Evolutionary conservation across 1,140 invertebrate genomes (phyloP).

Genomic region (Trinorchestia longiramus): DNA sequence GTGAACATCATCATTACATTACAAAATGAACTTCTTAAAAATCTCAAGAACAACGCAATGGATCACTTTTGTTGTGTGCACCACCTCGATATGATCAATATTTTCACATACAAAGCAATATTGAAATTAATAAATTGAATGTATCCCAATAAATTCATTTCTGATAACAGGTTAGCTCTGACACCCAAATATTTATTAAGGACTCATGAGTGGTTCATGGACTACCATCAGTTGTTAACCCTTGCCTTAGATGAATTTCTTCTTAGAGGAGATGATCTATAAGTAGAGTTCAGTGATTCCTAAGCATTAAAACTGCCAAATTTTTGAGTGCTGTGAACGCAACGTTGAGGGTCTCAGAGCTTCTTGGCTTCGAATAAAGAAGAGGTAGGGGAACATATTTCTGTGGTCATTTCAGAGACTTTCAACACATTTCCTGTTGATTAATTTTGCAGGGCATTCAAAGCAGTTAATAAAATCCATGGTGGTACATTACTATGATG

Average conservation of each 20-base stretch:
- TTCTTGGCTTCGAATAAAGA: constrained; percentile 9
- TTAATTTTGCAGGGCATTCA: background rate
- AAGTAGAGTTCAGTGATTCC: background rate
- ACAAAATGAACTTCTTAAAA: background rate
- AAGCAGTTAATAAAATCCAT: background rate
- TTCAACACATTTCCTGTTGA: background rate
- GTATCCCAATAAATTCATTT: background rate
- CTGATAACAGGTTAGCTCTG: background rate
- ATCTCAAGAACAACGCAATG: background rate
- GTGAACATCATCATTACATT: background rate
- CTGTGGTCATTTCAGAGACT: background rate
- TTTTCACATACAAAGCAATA: background rate
- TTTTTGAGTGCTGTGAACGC: background rate
- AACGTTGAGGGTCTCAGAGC: background rate
- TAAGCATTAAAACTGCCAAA: constrained; percentile 10
- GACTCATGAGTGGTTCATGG: background rate
- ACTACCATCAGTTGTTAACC: background rate
- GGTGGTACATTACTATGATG: background rate
- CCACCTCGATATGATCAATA: background rate
- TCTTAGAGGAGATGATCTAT: constrained; percentile 24
- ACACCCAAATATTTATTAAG: background rate
- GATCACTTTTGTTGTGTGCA: background rate
- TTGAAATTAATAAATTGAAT: background rate
- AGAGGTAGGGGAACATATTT: background rate
- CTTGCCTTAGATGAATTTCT: background rate